A percentile compares a stretch with the other conserved stretches of the same genome.
These are phyloP conservation scores for Vulpes ferrilata DNA, from an alignment of 2,113 vertebrate species.

Conservation along the genomic window DNA sequence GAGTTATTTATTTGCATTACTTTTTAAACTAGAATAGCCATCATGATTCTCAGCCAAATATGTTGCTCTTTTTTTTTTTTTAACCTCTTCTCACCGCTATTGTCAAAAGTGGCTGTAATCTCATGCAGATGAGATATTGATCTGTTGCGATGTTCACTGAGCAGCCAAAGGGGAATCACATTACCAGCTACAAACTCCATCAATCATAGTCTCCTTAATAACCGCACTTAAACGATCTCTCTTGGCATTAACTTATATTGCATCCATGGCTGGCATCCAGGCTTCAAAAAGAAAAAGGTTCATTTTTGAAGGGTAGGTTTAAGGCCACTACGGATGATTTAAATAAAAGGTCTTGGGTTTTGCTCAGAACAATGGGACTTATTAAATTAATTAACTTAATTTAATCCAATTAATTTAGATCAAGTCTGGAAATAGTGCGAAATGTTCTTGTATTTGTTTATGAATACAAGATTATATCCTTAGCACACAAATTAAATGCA, in stretches of 20 bases:
- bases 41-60: conserved; percentile 62
- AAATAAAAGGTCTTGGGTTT: conserved; percentile 74
- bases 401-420: conserved; percentile 77
- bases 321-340: conserved; percentile 70
- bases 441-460: conserved; percentile 67
- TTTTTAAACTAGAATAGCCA: conserved; percentile 62
- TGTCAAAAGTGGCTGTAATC: conserved; percentile 85
- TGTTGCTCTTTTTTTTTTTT: conserved; percentile 51
- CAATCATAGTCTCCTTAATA: conserved; percentile 86
- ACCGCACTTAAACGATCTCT: conserved; percentile 84
- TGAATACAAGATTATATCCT: conserved; percentile 34
- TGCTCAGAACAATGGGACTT: conserved; percentile 65
- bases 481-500: conserved; percentile 44
- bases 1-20: conserved; percentile 44
- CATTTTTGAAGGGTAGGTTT: conserved; percentile 76
- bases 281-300: conserved; percentile 65
- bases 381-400: conserved; percentile 74
- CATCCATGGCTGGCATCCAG: conserved; percentile 81
- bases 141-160: conserved; percentile 83
- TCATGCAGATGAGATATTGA: conserved; percentile 87
- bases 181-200: conserved; percentile 85
- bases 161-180: conserved; percentile 83
- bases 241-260: conserved; percentile 84
- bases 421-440: conserved; percentile 13
- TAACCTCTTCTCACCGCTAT: conserved; percentile 52